Base-by-base conservation (phyloP, 2,888 invertebrate species). In the Euplexia lucipara region DNA sequence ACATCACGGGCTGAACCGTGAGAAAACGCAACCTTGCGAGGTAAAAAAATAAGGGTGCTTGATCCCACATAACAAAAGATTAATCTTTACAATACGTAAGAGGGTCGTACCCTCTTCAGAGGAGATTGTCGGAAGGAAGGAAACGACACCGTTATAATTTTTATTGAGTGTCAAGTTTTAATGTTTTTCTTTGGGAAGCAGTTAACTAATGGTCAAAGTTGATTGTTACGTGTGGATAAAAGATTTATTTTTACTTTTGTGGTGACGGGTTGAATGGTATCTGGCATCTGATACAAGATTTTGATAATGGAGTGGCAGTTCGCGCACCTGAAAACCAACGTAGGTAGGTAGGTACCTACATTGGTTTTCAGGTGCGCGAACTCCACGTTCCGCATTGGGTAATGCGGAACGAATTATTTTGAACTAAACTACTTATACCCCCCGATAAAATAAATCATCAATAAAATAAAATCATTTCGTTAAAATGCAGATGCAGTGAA, bases 61-160 rank as follows among this genome's bases (percentile, higher is more conserved):
- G 69, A 77, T 70, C 69, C 62, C 57, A 52, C 26, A 75, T 37
- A 57, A 60, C 53, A 75, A 73, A 82, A 79, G 70, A 70, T 66
- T 70, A 72, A 77, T 71, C 69, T 66, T 70, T 68, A 77, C 79
- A 79, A 79, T 67, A 35, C 35, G 39, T 60, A 53, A 77, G 73
- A 74, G 73, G 73, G 78, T 76, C 80, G 74, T 68, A 61, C 81
- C 75, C 81, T 75, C 78, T 81, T 69, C 68, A 69, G 70, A 56
- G 62, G 75, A 52, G 63, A n/a, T 41, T 70, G 70, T 70, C 70
- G 78, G 68, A 78, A 85, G 88, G 87, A 88, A 90, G 89, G 90
- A 89, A 89, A 80, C 63, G 62, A 61, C 51, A 47, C 86, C 84
- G 87, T 81, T 84, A 78, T 72, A 66, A 78, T 76, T 79, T 80